A percentile compares a stretch with the other conserved stretches of the same genome.
These are phyloP conservation scores for Hyperoodon ampullatus DNA, from an alignment of 2,113 vertebrate species.

Conservation along the genomic window DNA sequence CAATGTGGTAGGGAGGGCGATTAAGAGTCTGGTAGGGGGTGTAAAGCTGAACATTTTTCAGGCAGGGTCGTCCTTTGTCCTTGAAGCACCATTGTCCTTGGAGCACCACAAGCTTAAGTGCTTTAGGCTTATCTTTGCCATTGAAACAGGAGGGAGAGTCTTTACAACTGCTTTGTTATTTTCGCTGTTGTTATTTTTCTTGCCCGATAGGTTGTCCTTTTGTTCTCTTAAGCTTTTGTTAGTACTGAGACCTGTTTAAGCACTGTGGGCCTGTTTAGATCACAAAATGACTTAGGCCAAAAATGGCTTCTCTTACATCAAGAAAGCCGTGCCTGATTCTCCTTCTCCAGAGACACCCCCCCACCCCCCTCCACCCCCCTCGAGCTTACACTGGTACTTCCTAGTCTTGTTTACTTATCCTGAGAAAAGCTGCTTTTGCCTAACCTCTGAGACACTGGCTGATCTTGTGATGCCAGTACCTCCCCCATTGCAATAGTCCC, in stretches of 20 bases:
- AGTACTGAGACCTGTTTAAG: background rate
- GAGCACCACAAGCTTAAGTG: no score
- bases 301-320: background rate
- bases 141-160: background rate
- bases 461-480: no score
- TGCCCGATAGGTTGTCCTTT: background rate
- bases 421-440: background rate
- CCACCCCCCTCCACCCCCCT: background rate
- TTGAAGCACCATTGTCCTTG: no score
- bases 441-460: no score
- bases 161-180: background rate
- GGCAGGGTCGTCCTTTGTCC: no score
- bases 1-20: rapidly evolving
- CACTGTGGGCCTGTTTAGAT: background rate
- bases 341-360: background rate
- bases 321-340: background rate
- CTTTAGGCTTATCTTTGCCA: background rate
- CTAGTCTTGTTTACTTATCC: background rate
- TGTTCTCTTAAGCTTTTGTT: background rate
- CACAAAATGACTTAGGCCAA: background rate
- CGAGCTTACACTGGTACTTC: background rate
- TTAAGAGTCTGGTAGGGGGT: no score
- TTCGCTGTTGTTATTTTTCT: background rate
- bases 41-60: no score
- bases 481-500: rapidly evolving